Evolutionary conservation across 2,797 vertebrate genomes (phyloP).

Genomic region (Sebastes baramenuke): DNA sequence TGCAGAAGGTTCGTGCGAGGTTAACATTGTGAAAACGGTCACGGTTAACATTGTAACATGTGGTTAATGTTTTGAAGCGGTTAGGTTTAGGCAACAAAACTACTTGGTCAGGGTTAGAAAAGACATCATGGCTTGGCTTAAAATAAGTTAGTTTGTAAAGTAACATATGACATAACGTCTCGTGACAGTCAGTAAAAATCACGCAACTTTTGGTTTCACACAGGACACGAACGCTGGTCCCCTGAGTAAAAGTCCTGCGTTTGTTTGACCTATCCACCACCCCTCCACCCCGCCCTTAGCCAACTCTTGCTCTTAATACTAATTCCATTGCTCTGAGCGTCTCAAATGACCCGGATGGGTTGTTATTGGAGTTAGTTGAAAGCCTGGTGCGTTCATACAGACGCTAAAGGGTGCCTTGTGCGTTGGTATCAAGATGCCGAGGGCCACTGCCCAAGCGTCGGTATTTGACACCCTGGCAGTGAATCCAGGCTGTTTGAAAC

Average conservation of each 20-base stretch:
- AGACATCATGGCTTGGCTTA: too few relatives aligned
- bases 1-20: neutral
- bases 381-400: neutral
- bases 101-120: too few relatives aligned
- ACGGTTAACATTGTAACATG: neutral
- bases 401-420: too few relatives aligned
- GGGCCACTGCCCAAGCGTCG: neutral
- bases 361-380: neutral
- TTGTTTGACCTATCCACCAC: too few relatives aligned
- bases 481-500: neutral
- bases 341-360: neutral
- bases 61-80: neutral
- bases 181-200: too few relatives aligned
- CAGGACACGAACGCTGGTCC: too few relatives aligned
- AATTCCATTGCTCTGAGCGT: neutral
- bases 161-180: neutral
- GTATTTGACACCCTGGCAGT: neutral
- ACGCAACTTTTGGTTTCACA: too few relatives aligned
- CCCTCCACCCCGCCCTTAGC: fast-evolving
- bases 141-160: neutral
- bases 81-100: neutral
- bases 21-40: neutral
- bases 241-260: too few relatives aligned
- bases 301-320: neutral
- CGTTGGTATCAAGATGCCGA: too few relatives aligned